Evolutionary conservation across 2,888 invertebrate species (phyloP), one percentile per base, ranked within the genome.

Genomic region (Cylloceria caligata): DNA sequence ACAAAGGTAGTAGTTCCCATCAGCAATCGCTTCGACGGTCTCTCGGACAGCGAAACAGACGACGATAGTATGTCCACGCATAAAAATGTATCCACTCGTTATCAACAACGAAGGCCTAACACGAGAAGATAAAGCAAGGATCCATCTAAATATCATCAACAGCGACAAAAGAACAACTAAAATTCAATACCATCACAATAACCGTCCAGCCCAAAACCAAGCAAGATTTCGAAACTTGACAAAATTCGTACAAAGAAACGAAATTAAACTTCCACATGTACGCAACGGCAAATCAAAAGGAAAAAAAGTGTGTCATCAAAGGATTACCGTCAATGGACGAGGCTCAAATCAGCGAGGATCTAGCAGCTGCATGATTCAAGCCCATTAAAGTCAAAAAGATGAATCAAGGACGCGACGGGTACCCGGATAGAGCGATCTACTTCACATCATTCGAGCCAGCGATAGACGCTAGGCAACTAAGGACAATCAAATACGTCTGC

Each of bases 141-240:
- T 68, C 11, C 68, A 68, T 13, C 21, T 68, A 1, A 55, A 68
- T 13, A 52, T 68, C 13, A 34, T 52, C 1, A 52, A 68, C 52
- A 52, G 52, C 24, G 19, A 68, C 39, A 52, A 68, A 7, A 52
- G 68, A 39, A 19, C 68, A 39, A 52, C 52, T 71, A 16, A 71
- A 71, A 55, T 57, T 71, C 42, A 1, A 3, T 6, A 42, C 24
- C 13, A 7, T 4, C 24, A 7, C 55, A 57, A 71, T 71, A 1
- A 27, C 27, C 4, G 42, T 71, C 42, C 42, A 71, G 16, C 27
- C 69, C 6, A 71, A 71, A 52, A 57, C 4, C 24, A 57, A 57
- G 11, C 39, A 57, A 16, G 69, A 71, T 42, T 27, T 16, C 16
- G 42, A 45, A 71, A 57, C 27, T 71, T n/a, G n/a, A 27, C 24